These are phyloP conservation scores for Trichopoda pennipes DNA, from an alignment of 2,888 invertebrate species.

Conservation along the genomic window DNA sequence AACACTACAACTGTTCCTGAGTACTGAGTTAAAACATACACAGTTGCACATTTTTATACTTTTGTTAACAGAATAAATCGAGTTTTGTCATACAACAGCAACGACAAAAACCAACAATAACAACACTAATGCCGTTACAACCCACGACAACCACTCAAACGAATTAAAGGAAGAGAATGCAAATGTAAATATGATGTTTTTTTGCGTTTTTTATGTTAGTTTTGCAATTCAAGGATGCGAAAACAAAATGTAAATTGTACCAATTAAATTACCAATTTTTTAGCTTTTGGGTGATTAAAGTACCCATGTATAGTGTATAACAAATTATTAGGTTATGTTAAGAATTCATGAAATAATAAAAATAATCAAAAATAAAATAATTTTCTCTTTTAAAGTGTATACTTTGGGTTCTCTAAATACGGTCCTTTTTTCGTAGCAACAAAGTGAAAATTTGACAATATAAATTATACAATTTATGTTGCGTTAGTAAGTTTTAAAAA, in stretches of 20 bases:
- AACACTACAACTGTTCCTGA: conserved; percentile 4
- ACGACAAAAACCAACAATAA: conserved; percentile 31
- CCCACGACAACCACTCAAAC: conserved; percentile 41
- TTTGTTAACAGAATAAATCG: conserved; percentile 36
- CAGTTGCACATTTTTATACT: not conserved
- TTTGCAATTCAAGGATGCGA: conserved; percentile 40
- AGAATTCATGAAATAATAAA: too few species aligned
- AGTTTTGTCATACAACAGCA: conserved; percentile 43
- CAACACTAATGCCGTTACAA: conserved; percentile 22
- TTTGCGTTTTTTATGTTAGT: not conserved
- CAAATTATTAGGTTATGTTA: too few species aligned
- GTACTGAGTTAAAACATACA: not conserved
- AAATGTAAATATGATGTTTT: conserved; percentile 35
- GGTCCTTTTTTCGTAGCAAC: too few species aligned
- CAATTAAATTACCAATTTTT: conserved; percentile 9
- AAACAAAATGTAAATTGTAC: conserved; percentile 9
- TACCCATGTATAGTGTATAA: not conserved
- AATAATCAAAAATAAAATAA: too few species aligned
- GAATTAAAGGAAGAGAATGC: conserved; percentile 44
- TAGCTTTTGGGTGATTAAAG: not conserved
- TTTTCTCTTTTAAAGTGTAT: too few species aligned
- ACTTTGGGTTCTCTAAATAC: too few species aligned
- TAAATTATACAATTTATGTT: too few species aligned
- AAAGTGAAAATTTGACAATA: too few species aligned
- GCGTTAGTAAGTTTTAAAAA: too few species aligned